Evolutionary conservation across 2,797 vertebrate genomes (phyloP), one percentile per base, ranked within the genome.

Genomic region (Rhinophrynus dorsalis): DNA sequence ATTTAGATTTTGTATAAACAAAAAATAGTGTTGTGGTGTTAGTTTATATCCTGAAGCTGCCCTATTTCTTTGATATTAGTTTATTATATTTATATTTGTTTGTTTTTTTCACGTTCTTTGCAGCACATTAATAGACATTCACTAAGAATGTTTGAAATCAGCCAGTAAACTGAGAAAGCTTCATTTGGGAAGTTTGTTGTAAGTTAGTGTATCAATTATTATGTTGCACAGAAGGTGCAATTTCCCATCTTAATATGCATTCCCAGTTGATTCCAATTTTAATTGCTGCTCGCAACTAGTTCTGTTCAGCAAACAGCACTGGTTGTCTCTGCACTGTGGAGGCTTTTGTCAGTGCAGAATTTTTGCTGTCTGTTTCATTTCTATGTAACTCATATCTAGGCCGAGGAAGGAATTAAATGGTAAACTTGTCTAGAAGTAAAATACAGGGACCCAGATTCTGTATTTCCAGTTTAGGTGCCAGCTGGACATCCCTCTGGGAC

Each of bases 261-360:
- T 85, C 86, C 76, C 77, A 81, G 81, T 83, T 83, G 83, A 79
- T 84, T 82, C 78, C 82, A 79, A 84, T 86, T 89, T 87, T 89
- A 91, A 90, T 89, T 90, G 88, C 82, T 76, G 77, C 77, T 83
- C 80, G 83, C 78, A 84, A 71, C 80, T 72, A 74, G 62, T 76
- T 88, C 83, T 68, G 72, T 74, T 44, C 57, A 65, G 82, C 37
- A 80, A 83, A 80, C 67, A 40, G 80, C 61, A 79, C 65, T 74
- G 76, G 75, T 81, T 85, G 80, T 84, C 83, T 78, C 68, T 70
- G 58, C 74, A 37, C 67, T 78, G 67, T 44, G 27, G n/a, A 21
- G 42, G 18, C 61, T 52, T 6, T 52, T 21, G 11, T 27, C 45
- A 60, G 2, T 37, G 27, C 59, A 5, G 37, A n/a, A 2, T 48